These are phyloP conservation scores for Gymnopithys bicolor DNA, from an alignment of 2,797 vertebrate genomes.

Conservation along the genomic window DNA sequence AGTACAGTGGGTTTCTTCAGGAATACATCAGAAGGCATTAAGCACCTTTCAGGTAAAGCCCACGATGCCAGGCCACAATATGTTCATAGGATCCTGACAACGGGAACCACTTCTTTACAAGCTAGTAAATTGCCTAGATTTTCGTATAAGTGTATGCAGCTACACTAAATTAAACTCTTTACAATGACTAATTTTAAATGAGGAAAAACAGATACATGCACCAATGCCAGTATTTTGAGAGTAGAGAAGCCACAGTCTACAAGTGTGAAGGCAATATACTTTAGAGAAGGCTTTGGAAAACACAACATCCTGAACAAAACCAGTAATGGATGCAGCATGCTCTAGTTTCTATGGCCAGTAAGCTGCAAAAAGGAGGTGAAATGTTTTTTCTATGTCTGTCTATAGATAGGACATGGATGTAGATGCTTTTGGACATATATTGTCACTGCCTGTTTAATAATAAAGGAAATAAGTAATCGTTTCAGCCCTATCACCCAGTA, in stretches of 20 bases:
- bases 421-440: not conserved
- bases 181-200: not conserved
- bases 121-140: not conserved
- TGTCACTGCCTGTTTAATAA: not conserved
- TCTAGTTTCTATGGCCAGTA: not conserved
- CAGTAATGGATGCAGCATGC: not conserved
- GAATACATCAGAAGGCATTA: not conserved
- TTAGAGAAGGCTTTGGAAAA: not conserved
- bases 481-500: not conserved
- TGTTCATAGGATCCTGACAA: not conserved
- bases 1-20: not conserved
- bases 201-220: not conserved
- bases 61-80: fast-evolving
- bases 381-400: not conserved
- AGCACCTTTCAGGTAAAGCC: not conserved
- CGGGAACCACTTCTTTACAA: fast-evolving
- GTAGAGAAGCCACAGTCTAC: not conserved
- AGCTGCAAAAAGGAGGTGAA: not conserved
- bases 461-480: not conserved
- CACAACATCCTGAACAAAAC: not conserved
- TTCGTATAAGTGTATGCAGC: not conserved
- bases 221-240: not conserved
- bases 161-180: not conserved
- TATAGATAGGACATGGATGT: fast-evolving
- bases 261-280: not conserved